Evolutionary conservation across 1,140 invertebrate genomes (phyloP).

Genomic region (Scaptomyza montana): DNA sequence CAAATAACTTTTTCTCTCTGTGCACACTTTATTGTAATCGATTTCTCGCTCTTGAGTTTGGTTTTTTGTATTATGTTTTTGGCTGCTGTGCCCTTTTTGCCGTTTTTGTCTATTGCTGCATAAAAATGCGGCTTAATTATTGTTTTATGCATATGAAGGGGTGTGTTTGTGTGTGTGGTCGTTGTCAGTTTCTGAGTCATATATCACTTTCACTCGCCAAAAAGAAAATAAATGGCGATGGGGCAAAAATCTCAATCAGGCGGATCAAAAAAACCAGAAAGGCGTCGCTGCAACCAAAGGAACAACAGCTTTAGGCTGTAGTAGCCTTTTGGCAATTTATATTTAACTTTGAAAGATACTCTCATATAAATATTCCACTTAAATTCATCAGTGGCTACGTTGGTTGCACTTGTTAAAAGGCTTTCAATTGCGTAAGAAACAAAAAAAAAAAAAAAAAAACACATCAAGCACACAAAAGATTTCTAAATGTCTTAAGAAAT

Average conservation of each 20-base stretch:
- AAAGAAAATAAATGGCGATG: conserved; percentile 43
- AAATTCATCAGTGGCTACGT: conserved; percentile 11
- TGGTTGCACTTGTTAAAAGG: conserved; percentile 7
- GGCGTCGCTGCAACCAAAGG: conserved; percentile 63
- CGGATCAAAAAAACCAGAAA: conserved; percentile 46
- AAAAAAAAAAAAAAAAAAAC: conserved; percentile 25
- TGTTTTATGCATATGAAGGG: conserved; percentile 78
- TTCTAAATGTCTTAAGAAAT: conserved; percentile 41
- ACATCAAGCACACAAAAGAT: conserved; percentile 41
- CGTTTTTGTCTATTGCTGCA: conserved; percentile 58
- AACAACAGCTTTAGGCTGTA: conserved; percentile 23
- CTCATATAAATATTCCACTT: conserved; percentile 2
- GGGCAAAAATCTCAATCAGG: conserved; percentile 67
- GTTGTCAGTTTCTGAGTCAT: conserved; percentile 64
- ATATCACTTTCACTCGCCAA: conserved; percentile 74
- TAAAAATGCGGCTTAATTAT: conserved; percentile 75
- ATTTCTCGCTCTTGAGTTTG: conserved; percentile 51
- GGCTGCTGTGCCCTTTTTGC: conserved; percentile 73
- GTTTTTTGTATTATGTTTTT: conserved; percentile 30
- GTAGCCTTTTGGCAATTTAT: conserved; percentile 39
- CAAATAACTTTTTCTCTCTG: conserved; percentile 1
- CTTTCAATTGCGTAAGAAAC: conserved; percentile 55
- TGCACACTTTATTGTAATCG: conserved; percentile 57
- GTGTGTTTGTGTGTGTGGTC: conserved; percentile 39
- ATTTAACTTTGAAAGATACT: conserved; percentile 54